Base-by-base conservation (phyloP, 2,888 invertebrate genomes). In the Mesorhabditis belari region DNA sequence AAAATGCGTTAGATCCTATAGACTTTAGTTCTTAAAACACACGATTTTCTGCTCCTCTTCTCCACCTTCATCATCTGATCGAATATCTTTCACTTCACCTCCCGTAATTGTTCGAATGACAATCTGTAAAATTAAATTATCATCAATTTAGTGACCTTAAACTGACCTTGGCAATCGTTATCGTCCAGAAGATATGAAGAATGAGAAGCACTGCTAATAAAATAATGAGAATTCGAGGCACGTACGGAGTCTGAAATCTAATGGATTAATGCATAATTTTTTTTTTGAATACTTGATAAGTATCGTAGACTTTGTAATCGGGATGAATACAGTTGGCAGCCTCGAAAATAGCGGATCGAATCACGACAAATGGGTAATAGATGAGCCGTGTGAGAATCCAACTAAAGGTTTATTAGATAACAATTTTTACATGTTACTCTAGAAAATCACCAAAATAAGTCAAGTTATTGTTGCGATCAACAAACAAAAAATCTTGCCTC, bases 181-280 rank as follows among this genome's bases (percentile, higher is more conserved):
- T 65, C 2, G 77, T 77, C 77, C 77, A 77, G 70, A 77, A 77
- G 57, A 77, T 57, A 62, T 77, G 77, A 5, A 77, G 69, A 24
- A 70, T 59, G 44, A 76, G 62, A 5, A 77, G 67, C 17, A 63
- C 55, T 26, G 69, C 62, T 23, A 77, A 62, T 26, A 77, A 66
- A 21, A 75, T 57, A 28, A 77, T 66, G 44, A 76, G 72, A 6
- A 76, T 53, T 2, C 77, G 69, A 5, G 77, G 77, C n/a, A 69
- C 75, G 58, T 74, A 74, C n/a, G 77, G 77, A 17, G 67, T 60
- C 62, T 68, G 63, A 58, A 44, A 35, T 17, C 44, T n/a, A n/a
- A n/a, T 35, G 12, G 6, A 35, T 35, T 35, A 12, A 12, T 17
- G 17, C 6, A 35, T 12, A 35, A 12, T 35, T 6, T 6, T 24